Conservation (phyloP, 2,888 invertebrate genomes). For the Fabriciana adippe region DNA sequence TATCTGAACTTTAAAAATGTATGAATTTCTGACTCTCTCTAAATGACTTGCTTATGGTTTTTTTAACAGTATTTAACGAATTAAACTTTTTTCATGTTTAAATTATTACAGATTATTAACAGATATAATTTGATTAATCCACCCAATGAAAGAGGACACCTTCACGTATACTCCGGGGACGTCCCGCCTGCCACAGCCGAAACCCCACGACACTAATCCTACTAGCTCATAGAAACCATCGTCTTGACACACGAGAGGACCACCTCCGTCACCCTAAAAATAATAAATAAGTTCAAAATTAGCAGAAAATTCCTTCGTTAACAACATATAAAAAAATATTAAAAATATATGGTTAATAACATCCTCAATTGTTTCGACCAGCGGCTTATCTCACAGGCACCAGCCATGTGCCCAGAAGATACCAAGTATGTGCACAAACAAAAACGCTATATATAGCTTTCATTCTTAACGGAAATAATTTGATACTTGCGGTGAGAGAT, state of each 20-base stretch:
- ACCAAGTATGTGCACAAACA: too few relatives aligned
- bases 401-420: too few relatives aligned
- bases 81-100: background rate
- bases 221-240: conserved; percentile 96
- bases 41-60: background rate
- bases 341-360: too few relatives aligned
- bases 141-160: conserved; percentile 96
- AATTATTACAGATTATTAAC: conserved; percentile 91
- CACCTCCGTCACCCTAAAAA: conserved; percentile 94
- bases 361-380: too few relatives aligned
- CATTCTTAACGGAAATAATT: too few relatives aligned
- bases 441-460: too few relatives aligned
- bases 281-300: background rate
- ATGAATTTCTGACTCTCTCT: background rate
- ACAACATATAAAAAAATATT: too few relatives aligned
- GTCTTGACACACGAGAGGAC: conserved; percentile 95
- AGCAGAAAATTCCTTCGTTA: background rate
- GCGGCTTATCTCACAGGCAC: too few relatives aligned
- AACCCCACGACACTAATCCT: conserved; percentile 97
- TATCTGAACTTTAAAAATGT: too few relatives aligned
- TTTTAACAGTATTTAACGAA: background rate
- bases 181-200: conserved; percentile 95
- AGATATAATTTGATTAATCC: conserved; percentile 98
- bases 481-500: too few relatives aligned
- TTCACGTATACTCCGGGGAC: conserved; percentile 99